Percentiles rank a stretch among this genome's conserved stretches.
phyloP scores from a whole-genome alignment of 2,113 vertebrate genomes.

The Okapia johnstoni region DNA sequence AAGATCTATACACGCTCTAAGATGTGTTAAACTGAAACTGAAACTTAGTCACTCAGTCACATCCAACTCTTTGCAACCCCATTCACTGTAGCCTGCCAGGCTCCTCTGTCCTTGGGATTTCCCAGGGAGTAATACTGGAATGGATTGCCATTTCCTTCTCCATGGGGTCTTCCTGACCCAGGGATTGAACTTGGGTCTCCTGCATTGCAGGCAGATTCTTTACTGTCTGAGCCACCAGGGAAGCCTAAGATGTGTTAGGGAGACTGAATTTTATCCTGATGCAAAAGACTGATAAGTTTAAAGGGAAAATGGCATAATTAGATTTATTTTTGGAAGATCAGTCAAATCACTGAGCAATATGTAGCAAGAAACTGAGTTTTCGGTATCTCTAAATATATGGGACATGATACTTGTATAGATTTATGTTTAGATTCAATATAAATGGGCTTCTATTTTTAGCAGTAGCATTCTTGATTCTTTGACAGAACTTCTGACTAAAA shows the following conservation, averaged over 20 bases:
- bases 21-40: not conserved
- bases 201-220: not conserved
- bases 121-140: not conserved
- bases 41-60: not conserved
- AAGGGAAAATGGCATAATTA: not conserved
- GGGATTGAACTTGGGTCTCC: not conserved
- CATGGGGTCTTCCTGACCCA: not conserved
- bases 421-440: not conserved
- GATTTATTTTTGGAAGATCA: not conserved
- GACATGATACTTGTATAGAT: not conserved
- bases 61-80: not conserved
- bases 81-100: not conserved
- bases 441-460: not conserved
- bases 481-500: not conserved
- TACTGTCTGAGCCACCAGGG: not conserved
- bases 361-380: not conserved
- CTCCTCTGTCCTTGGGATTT: not conserved
- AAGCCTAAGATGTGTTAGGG: not conserved
- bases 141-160: not conserved
- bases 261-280: not conserved
- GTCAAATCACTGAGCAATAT: not conserved
- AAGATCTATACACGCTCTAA: not conserved
- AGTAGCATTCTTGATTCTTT: not conserved
- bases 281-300: not conserved
- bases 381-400: not conserved